Percentiles rank a stretch among this genome's conserved stretches.
Evolutionary conservation across 2,888 invertebrate genomes (phyloP).

Genomic region (Agriopis marginaria): DNA sequence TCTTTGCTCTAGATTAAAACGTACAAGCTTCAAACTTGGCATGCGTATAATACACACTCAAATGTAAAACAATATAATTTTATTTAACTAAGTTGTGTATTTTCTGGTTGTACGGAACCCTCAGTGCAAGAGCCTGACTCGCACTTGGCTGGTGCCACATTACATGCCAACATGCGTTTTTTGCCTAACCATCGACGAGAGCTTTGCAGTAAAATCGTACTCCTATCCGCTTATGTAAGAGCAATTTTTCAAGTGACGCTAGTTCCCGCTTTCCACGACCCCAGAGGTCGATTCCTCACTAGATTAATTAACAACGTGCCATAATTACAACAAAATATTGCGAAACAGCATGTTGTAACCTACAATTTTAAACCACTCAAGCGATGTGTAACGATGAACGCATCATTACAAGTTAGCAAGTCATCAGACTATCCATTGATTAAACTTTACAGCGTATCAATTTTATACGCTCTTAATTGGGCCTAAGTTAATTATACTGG

Average conservation of each 20-base stretch:
- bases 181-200: neutral
- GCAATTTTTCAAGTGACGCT: slow-evolving; percentile 55
- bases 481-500: too few species aligned
- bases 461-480: too few species aligned
- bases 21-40: too few species aligned
- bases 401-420: slow-evolving; percentile 13
- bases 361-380: slow-evolving; percentile 23
- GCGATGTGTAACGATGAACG: slow-evolving; percentile 17
- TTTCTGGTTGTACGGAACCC: too few species aligned
- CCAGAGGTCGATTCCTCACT: slow-evolving; percentile 47
- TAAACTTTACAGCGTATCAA: slow-evolving; percentile 1
- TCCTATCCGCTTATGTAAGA: slow-evolving; percentile 50
- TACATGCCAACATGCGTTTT: too few species aligned
- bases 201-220: neutral
- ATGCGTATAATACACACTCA: too few species aligned
- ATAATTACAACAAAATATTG: slow-evolving; percentile 29
- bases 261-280: slow-evolving; percentile 66
- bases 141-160: too few species aligned
- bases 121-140: too few species aligned
- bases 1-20: too few species aligned
- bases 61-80: too few species aligned
- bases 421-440: slow-evolving; percentile 15
- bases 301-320: slow-evolving; percentile 47
- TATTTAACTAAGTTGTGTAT: too few species aligned
- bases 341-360: slow-evolving; percentile 16